Evolutionary conservation across 1,140 invertebrate genomes (phyloP).

Genomic region (Chionoecetes opilio): DNA sequence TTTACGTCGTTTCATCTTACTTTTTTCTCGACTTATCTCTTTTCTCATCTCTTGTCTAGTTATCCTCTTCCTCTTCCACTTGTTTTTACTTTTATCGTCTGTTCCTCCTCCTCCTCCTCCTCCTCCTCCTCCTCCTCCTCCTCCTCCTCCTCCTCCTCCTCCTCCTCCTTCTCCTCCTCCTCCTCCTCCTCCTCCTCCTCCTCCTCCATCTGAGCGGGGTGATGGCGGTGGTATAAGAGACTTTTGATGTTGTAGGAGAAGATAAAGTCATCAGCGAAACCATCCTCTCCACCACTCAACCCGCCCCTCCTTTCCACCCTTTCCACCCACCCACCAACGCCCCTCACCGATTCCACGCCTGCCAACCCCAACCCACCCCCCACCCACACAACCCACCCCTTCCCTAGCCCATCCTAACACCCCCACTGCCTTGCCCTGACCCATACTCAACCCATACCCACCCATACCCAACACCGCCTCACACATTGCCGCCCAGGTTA

Average conservation of each 20-base stretch:
- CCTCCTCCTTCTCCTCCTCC: background rate
- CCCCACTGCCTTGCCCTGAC: too few relatives aligned
- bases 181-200: too few relatives aligned
- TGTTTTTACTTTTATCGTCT: background rate
- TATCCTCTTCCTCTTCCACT: background rate
- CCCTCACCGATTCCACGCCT: too few relatives aligned
- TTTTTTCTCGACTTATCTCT: background rate
- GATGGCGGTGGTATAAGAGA: background rate
- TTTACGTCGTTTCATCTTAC: background rate
- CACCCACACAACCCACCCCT: too few relatives aligned
- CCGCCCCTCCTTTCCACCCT: background rate
- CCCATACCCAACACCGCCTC: too few relatives aligned
- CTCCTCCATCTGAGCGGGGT: background rate
- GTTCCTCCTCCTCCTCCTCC: background rate
- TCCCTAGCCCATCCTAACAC: too few relatives aligned
- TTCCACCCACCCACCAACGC: background rate
- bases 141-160: slow-evolving; percentile 27
- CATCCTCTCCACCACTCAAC: background rate
- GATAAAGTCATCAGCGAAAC: background rate
- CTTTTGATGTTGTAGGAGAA: background rate
- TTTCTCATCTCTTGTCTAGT: background rate
- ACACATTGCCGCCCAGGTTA: too few relatives aligned
- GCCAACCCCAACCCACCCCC: too few relatives aligned
- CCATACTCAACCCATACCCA: too few relatives aligned
- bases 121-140: background rate